Evolutionary conservation across 2,797 vertebrate genomes (phyloP).

Genomic region (Notoglanidium macrostoma): DNA sequence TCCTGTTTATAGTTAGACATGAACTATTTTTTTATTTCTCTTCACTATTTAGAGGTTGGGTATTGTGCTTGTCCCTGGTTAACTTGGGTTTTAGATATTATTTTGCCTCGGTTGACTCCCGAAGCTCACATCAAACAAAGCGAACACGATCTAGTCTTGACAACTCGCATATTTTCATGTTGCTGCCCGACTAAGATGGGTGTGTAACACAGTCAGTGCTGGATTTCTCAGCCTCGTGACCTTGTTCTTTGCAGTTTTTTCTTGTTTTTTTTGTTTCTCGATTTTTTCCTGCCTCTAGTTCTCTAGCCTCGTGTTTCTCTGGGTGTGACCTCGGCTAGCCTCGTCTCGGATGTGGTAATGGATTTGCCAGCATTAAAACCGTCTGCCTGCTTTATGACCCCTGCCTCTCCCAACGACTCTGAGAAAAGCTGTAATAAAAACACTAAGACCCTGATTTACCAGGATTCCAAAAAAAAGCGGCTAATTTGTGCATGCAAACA

Average conservation of each 20-base stretch:
- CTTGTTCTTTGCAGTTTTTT: not conserved
- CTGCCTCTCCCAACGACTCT: conserved; percentile 13
- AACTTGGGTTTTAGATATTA: not conserved
- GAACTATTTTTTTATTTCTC: not conserved
- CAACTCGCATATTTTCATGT: not conserved
- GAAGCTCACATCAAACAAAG: not conserved
- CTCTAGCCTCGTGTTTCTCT: conserved; percentile 1
- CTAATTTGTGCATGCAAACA: not conserved
- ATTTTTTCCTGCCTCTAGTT: not conserved
- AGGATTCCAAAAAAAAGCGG: not conserved
- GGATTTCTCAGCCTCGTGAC: not conserved
- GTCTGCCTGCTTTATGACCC: conserved; percentile 20
- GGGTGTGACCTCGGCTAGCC: not conserved
- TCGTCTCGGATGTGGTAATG: not conserved
- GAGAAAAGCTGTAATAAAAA: conserved; percentile 18
- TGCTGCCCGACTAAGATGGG: not conserved
- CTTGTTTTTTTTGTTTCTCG: not conserved
- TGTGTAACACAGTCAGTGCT: not conserved
- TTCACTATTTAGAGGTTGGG: not conserved
- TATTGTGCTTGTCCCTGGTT: not conserved
- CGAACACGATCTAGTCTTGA: not conserved
- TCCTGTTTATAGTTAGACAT: not conserved
- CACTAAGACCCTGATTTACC: not conserved
- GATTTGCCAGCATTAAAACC: conserved; percentile 9
- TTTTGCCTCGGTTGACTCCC: not conserved